Conservation (phyloP, 2,113 vertebrate genomes). For the Reinhardtius hippoglossoides region DNA sequence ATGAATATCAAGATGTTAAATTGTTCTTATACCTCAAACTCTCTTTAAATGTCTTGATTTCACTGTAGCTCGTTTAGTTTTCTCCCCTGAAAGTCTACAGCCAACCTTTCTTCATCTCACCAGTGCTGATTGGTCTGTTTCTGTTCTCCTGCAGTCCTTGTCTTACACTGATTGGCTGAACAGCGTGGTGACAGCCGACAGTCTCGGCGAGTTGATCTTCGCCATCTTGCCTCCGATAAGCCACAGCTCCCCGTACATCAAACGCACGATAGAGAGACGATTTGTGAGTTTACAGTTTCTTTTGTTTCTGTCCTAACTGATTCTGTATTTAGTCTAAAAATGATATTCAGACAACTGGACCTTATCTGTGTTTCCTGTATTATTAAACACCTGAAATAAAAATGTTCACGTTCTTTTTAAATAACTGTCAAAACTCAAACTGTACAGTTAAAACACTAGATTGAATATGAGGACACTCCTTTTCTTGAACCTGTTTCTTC, state of each 20-base stretch:
- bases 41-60: too few species aligned
- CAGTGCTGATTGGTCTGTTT: background rate
- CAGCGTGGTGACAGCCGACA: conserved; percentile 84
- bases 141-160: conserved; percentile 83
- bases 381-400: too few species aligned
- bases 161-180: conserved; percentile 94
- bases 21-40: too few species aligned
- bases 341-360: background rate
- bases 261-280: conserved; percentile 86
- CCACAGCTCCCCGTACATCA: conserved; percentile 78
- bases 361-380: too few species aligned
- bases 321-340: background rate
- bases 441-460: background rate
- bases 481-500: conserved; percentile 23
- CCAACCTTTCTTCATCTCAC: too few species aligned
- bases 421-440: background rate
- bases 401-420: background rate
- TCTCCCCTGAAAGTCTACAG: too few species aligned
- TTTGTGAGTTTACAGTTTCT: conserved; percentile 76
- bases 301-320: background rate
- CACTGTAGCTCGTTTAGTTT: too few species aligned
- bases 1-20: too few species aligned
- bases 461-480: too few species aligned
- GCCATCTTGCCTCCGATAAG: conserved; percentile 84
- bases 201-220: conserved; percentile 88